Conservation (phyloP, 2,797 vertebrate species). For the Alca torda region DNA sequence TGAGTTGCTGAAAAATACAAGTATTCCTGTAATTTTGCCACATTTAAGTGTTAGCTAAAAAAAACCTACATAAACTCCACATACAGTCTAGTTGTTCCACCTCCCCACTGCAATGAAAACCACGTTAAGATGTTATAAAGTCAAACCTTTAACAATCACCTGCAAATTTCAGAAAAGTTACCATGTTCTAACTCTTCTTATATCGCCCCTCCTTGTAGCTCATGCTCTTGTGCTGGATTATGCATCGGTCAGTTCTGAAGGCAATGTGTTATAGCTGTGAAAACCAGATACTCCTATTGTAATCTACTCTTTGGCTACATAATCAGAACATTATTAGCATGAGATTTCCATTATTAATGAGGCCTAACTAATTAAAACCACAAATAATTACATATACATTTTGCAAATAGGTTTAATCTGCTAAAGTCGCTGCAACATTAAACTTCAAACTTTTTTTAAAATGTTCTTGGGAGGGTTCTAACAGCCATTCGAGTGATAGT, state of each 20-base stretch:
- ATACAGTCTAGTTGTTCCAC: neutral
- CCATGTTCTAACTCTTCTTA: neutral
- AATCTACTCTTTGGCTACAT: neutral
- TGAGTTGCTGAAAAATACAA: constrained; percentile 8
- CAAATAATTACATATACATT: neutral
- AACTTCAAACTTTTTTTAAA: neutral
- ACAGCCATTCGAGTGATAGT: neutral
- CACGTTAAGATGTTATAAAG: neutral
- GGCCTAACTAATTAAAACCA: neutral
- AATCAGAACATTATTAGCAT: neutral
- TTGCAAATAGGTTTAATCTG: neutral
- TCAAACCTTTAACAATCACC: neutral
- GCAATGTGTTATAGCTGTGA: neutral
- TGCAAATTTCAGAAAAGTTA: neutral
- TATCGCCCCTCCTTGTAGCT: neutral
- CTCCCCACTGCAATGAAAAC: neutral
- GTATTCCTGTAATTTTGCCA: neutral
- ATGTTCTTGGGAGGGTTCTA: neutral
- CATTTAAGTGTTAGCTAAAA: neutral
- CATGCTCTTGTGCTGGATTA: neutral
- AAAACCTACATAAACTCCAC: neutral
- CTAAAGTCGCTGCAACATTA: neutral
- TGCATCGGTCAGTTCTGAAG: neutral
- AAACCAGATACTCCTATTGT: neutral
- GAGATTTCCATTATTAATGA: neutral